Evolutionary conservation across 1,140 invertebrate genomes (phyloP).

Genomic region (Mactra quadrangularis): DNA sequence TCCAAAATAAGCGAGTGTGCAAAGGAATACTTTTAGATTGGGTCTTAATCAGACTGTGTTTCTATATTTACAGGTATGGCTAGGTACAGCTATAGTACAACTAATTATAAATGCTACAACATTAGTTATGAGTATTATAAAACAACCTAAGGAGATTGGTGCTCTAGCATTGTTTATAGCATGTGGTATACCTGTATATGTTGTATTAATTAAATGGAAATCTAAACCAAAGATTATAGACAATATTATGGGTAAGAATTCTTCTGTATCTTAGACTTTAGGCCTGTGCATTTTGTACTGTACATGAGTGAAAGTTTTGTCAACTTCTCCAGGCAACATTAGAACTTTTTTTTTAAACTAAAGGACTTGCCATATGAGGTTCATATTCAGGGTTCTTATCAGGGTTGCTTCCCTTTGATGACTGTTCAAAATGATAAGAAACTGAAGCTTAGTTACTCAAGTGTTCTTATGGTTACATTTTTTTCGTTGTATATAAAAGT

Average conservation of each 20-base stretch:
- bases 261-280: neutral
- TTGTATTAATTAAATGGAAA: conserved; percentile 91
- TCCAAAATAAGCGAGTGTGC: no score
- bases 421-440: no score
- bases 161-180: conserved; percentile 93
- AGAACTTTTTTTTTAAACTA: no score
- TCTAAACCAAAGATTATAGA: conserved; percentile 89
- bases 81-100: conserved; percentile 59
- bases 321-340: no score
- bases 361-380: no score
- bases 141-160: conserved; percentile 88
- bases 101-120: conserved; percentile 47
- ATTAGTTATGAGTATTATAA: conserved; percentile 51
- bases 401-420: no score
- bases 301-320: neutral
- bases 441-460: no score
- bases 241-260: conserved; percentile 87
- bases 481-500: no score
- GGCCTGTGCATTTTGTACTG: neutral
- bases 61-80: conserved; percentile 57
- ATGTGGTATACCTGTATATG: conserved; percentile 93
- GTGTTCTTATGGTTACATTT: no score
- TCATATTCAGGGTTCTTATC: no score
- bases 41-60: no score
- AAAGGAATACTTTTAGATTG: no score